Conservation (phyloP, 2,113 vertebrate genomes). For the Psephotus haematonotus region DNA sequence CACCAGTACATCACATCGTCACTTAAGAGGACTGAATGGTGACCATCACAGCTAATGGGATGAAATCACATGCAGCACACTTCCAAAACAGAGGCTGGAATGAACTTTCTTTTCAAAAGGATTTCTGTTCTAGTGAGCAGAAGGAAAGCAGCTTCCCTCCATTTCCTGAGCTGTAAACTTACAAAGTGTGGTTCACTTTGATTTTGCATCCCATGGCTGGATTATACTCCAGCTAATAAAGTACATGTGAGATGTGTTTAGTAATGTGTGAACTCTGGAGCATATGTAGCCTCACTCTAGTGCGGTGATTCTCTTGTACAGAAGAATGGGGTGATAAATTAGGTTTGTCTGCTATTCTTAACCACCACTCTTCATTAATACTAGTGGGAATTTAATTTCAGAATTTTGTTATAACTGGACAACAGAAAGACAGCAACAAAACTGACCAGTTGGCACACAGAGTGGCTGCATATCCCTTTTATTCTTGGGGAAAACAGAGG, state of each 20-base stretch:
- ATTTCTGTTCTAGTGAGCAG: slow-evolving; percentile 27
- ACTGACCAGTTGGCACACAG: background rate
- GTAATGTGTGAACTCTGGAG: slow-evolving; percentile 49
- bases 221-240: slow-evolving; percentile 49
- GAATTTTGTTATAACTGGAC: background rate
- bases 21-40: slow-evolving; percentile 42
- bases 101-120: background rate
- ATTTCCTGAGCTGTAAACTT: slow-evolving; percentile 60
- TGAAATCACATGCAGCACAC: slow-evolving; percentile 35
- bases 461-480: background rate
- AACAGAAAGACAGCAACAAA: background rate
- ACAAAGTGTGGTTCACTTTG: slow-evolving; percentile 39
- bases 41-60: slow-evolving; percentile 44
- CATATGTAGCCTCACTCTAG: slow-evolving; percentile 5
- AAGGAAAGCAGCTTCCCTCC: slow-evolving; percentile 58
- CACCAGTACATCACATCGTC: slow-evolving; percentile 41
- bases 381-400: background rate
- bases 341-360: slow-evolving; percentile 1
- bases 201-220: slow-evolving; percentile 42
- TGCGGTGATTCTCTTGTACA: accelerated
- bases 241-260: slow-evolving; percentile 31
- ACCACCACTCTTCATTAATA: background rate
- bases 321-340: background rate
- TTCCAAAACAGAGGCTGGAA: slow-evolving; percentile 25
- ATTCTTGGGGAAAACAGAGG: background rate